Evolutionary conservation across 2,797 vertebrate species (phyloP).

Genomic region (Poeciliopsis presidionis): DNA sequence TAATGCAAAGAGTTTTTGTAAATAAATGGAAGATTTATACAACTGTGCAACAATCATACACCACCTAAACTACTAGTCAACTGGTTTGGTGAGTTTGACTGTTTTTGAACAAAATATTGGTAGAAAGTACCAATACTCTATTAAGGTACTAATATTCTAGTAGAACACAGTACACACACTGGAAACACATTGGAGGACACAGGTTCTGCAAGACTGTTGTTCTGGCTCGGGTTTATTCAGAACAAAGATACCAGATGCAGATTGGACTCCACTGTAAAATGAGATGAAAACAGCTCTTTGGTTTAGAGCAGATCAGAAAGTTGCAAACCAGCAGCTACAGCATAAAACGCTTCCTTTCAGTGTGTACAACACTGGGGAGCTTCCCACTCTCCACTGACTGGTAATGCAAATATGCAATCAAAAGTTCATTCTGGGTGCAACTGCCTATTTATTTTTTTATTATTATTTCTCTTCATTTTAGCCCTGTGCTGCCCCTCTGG

Average conservation of each 20-base stretch:
- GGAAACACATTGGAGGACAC: neutral
- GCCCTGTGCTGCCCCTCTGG: neutral
- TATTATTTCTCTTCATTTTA: neutral
- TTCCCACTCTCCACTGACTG: neutral
- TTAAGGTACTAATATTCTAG: too few relatives aligned
- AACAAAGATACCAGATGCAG: neutral
- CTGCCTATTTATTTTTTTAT: neutral
- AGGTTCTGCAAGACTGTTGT: neutral
- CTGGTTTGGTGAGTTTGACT: neutral
- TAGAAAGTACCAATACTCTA: neutral
- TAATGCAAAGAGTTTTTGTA: neutral
- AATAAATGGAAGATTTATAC: neutral
- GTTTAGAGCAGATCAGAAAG: neutral
- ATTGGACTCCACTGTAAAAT: neutral
- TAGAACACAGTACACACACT: too few relatives aligned
- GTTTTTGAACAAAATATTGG: neutral
- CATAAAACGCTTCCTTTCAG: neutral
- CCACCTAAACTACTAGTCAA: neutral
- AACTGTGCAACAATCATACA: neutral
- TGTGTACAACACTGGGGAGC: neutral
- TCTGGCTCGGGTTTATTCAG: neutral
- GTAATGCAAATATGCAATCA: neutral
- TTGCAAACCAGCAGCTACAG: neutral
- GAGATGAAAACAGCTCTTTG: neutral
- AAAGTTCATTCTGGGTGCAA: neutral